Conservation (phyloP, 2,113 vertebrate genomes). For the Hyaena hyaena region DNA sequence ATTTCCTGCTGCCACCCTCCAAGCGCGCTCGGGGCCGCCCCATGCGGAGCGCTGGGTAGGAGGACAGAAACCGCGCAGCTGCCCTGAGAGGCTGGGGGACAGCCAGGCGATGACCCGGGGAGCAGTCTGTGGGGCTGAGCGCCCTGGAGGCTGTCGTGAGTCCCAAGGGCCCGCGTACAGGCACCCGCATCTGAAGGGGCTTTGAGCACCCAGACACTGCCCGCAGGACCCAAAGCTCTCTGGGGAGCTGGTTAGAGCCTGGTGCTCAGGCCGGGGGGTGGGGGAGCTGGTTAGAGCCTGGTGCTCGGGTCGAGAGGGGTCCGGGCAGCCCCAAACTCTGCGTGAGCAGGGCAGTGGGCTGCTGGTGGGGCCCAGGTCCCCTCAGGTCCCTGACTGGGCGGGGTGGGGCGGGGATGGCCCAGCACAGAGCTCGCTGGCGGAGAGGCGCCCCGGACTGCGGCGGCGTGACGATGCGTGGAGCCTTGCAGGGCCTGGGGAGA, state of each 20-base stretch:
- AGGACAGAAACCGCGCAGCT: neutral
- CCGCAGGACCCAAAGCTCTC: neutral
- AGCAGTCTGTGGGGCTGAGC: rapidly evolving
- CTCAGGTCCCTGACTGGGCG: rapidly evolving
- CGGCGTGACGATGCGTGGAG: neutral
- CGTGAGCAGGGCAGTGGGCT: neutral
- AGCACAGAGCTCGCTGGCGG: neutral
- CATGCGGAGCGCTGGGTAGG: rapidly evolving
- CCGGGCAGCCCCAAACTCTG: rapidly evolving
- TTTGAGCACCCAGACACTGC: neutral
- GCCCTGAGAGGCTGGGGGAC: no score
- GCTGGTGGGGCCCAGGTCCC: neutral
- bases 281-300: neutral
- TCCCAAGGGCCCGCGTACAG: neutral
- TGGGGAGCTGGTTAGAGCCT: neutral
- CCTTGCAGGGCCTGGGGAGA: neutral
- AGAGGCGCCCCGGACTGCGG: neutral
- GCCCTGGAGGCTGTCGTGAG: neutral
- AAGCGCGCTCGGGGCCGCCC: neutral
- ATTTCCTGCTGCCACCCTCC: rapidly evolving
- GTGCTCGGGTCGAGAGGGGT: neutral
- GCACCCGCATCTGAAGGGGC: neutral
- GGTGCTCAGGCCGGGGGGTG: neutral
- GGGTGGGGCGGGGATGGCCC: no score
- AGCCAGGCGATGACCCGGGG: rapidly evolving